Conservation (phyloP, 2,113 vertebrate species). For the Spheniscus mendiculus region DNA sequence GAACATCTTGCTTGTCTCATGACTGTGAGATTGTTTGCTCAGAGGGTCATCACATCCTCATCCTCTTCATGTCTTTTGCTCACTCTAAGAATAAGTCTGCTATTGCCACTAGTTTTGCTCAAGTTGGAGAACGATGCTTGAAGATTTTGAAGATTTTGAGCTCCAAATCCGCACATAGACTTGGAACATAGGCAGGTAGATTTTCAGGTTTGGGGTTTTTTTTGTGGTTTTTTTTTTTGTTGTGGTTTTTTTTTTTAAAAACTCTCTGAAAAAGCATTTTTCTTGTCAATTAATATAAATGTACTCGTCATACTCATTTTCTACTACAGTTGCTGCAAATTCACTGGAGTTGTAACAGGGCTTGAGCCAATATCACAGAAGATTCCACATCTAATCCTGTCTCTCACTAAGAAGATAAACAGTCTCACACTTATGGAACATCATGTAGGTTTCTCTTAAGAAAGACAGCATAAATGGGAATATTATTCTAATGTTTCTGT, state of each 20-base stretch:
- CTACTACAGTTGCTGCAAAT: background rate
- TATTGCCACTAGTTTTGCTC: background rate
- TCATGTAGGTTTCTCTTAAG: background rate
- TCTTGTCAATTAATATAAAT: background rate
- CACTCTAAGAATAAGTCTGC: background rate
- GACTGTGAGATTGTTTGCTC: background rate
- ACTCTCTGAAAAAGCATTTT: background rate
- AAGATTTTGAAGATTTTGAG: background rate
- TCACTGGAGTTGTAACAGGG: background rate
- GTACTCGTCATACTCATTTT: background rate
- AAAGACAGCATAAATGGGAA: background rate
- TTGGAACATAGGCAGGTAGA: background rate
- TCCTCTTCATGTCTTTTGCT: background rate
- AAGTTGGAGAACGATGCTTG: background rate
- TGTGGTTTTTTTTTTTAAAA: background rate
- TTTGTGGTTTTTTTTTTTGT: no score
- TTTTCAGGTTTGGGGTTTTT: background rate
- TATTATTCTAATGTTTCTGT: background rate
- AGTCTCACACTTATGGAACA: background rate
- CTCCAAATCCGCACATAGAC: background rate
- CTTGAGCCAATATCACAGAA: background rate
- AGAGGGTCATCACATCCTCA: background rate
- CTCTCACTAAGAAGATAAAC: background rate
- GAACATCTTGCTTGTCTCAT: background rate
- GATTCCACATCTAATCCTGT: background rate